phyloP scores from a whole-genome alignment of 1,140 invertebrate species.

The Formica exsecta region DNA sequence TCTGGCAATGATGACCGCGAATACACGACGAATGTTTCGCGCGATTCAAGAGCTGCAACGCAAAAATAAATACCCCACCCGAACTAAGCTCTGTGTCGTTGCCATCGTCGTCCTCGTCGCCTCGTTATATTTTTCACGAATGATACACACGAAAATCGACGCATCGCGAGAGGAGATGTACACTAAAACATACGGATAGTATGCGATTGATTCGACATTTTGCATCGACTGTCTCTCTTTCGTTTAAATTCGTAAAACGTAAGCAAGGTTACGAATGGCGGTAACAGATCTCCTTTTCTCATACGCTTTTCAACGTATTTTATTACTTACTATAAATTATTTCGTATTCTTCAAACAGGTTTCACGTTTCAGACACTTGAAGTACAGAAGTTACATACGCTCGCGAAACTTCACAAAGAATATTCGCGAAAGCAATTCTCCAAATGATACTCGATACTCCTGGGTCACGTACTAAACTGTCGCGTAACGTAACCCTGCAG shows the following conservation, averaged over 20 bases:
- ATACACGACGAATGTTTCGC: conserved; percentile 71
- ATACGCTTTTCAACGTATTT: too few relatives aligned
- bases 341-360: not conserved
- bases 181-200: not conserved
- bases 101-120: not conserved
- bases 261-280: conserved; percentile 5
- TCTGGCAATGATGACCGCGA: conserved; percentile 77
- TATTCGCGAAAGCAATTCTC: not conserved
- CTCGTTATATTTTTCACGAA: not conserved
- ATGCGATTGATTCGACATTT: not conserved
- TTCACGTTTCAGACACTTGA: not conserved
- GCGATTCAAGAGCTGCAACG: conserved; percentile 59
- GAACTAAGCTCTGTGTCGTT: conserved; percentile 25
- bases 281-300: not conserved
- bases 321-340: conserved; percentile 14
- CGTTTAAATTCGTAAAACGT: not conserved
- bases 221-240: not conserved
- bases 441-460: conserved; percentile 62
- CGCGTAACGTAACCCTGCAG: conserved; percentile 78
- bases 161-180: not conserved
- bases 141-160: not conserved
- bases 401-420: not conserved
- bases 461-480: conserved; percentile 81
- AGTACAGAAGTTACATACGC: not conserved
- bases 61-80: conserved; percentile 75